Evolutionary conservation across 2,888 invertebrate genomes (phyloP), one percentile per base, ranked within the genome.

Genomic region (Polydrusus cervinus): DNA sequence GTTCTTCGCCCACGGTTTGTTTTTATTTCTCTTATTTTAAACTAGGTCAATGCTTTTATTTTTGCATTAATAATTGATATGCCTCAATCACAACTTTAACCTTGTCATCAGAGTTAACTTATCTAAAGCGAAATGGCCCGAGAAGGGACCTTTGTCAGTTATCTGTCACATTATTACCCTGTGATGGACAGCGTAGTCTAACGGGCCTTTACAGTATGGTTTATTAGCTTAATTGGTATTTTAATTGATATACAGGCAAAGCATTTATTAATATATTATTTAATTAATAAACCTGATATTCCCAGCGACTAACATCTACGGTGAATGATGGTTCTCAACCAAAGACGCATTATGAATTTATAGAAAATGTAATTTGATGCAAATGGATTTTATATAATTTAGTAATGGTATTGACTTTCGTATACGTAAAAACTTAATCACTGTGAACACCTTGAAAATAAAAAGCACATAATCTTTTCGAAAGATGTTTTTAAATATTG

Each of bases 121-220:
- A 34, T 51, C 18, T 20, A 13, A 20, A 20, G 20, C 20, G 18
- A 18, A 51, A 51, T 51, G 40, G 34, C 60, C 34, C 34, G 18
- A 38, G 25, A 16, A 10, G 13, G 45, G 20, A 62, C 62, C 62
- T 45, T 6, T 62, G 62, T 62, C 62, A 62, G 18, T 62, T 43
- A 62, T 16, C 62, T 45, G 14, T 40, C 45, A 62, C 14, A 62
- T 62, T 62, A 62, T 62, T 43, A 45, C 20, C 62, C 43, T 18
- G 11, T 62, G 62, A 62, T 45, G 18, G 62, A 62, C 62, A 45
- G 51, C 51, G 10, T 51, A 10, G 51, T 20, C 51, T 51, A 51
- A 51, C 11, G 20, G 51, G 51, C 20, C 51, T 51, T 51, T 51
- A 20, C 51, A 20, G 51, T 51, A 51, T 51, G 18, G 18, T 51